Percentiles rank a stretch among this genome's conserved stretches.
Evolutionary conservation across 2,113 vertebrate genomes (phyloP).

Genomic region (Chlamydotis undulata): DNA sequence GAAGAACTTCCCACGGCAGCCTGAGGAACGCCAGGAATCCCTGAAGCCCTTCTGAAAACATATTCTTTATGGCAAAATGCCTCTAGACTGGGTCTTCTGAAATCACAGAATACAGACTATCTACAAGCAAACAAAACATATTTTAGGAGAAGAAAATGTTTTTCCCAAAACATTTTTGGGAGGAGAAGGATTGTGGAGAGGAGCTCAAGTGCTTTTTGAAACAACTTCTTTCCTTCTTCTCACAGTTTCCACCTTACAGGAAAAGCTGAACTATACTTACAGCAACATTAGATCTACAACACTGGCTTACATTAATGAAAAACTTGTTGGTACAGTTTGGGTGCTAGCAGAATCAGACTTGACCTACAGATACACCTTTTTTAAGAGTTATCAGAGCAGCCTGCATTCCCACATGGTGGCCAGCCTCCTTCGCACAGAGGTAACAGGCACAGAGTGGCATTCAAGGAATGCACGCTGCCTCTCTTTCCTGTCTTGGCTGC

Average conservation of each 20-base stretch:
- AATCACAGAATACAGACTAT: not conserved
- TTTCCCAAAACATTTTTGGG: not conserved
- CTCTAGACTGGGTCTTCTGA: not conserved
- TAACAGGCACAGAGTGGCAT: not conserved
- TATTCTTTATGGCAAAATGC: not conserved
- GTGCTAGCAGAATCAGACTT: not conserved
- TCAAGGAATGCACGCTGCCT: not conserved
- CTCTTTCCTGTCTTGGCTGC: not conserved
- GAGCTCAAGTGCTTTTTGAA: not conserved
- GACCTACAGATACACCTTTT: not conserved
- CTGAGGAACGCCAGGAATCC: not conserved
- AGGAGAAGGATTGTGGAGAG: not conserved
- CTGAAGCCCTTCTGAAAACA: not conserved
- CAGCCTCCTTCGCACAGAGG: not conserved
- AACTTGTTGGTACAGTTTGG: not conserved
- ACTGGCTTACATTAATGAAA: not conserved
- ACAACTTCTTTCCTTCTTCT: not conserved
- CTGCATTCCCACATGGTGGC: not conserved
- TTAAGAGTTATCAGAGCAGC: not conserved
- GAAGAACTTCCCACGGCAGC: not conserved
- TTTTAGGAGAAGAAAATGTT: too few relatives aligned
- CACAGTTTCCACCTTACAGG: not conserved
- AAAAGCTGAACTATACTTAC: not conserved
- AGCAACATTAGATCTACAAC: not conserved
- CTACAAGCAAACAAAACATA: not conserved